Evolutionary conservation across 2,888 invertebrate genomes (phyloP).

Genomic region (Acrobasis consociella): DNA sequence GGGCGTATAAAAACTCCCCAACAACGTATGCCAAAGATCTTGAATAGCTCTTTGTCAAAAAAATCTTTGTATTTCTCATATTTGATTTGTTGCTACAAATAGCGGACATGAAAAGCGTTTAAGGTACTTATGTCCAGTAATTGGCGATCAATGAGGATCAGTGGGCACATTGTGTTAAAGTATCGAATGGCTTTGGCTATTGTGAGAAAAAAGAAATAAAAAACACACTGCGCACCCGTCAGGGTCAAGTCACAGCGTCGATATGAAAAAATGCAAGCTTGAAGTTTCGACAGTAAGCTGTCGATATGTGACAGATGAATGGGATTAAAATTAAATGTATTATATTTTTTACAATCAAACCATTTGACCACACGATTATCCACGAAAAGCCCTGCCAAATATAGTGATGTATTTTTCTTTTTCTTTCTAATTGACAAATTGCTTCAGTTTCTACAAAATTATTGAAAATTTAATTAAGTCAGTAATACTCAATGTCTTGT

Average conservation of each 20-base stretch:
- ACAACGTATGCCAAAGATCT: constrained; percentile 68
- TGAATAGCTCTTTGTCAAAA: constrained; percentile 64
- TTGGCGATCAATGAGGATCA: constrained; percentile 83
- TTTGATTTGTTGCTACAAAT: constrained; percentile 82
- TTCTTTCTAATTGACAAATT: too few relatives aligned
- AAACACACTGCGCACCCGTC: constrained; percentile 64
- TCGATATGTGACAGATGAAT: constrained; percentile 61
- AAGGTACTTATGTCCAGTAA: constrained; percentile 83
- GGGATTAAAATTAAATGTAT: constrained; percentile 36
- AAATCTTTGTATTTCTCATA: constrained; percentile 49
- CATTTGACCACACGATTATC: constrained; percentile 13
- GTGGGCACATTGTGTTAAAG: constrained; percentile 79
- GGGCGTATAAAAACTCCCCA: constrained; percentile 62
- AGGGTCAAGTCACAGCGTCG: constrained; percentile 51
- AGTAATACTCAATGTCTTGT: too few relatives aligned
- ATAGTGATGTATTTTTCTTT: neutral
- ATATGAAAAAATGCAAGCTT: too few relatives aligned
- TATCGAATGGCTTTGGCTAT: constrained; percentile 65
- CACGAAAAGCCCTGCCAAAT: constrained; percentile 3
- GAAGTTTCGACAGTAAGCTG: constrained; percentile 54
- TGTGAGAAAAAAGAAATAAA: constrained; percentile 67
- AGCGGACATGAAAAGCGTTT: constrained; percentile 77
- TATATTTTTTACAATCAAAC: constrained; percentile 2
- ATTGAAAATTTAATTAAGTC: too few relatives aligned
- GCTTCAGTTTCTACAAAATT: too few relatives aligned